Evolutionary conservation across 2,888 invertebrate species (phyloP).

Genomic region (Lepidocyrtinus sp.): DNA sequence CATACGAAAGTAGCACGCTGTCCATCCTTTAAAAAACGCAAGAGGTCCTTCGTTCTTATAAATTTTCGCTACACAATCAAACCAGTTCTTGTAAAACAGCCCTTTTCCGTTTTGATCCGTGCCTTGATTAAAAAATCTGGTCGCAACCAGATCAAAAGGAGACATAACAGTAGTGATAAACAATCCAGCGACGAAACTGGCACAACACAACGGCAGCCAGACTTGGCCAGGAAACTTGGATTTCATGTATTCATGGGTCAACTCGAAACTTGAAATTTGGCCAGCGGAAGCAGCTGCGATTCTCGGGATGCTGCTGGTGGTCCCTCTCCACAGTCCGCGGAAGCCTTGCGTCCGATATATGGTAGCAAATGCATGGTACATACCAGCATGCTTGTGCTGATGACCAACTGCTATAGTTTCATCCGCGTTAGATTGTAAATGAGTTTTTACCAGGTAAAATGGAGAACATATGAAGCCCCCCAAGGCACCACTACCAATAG

Average conservation of each 20-base stretch:
- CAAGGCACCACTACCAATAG: slow-evolving; percentile 84
- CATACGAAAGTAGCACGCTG: slow-evolving; percentile 88
- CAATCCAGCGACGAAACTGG: slow-evolving; percentile 84
- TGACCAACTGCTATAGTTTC: slow-evolving; percentile 88
- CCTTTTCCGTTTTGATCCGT: slow-evolving; percentile 77
- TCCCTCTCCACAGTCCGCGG: slow-evolving; percentile 86
- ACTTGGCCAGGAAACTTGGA: slow-evolving; percentile 75
- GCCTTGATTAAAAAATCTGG: slow-evolving; percentile 90
- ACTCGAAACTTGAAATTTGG: slow-evolving; percentile 85
- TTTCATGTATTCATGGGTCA: slow-evolving; percentile 59
- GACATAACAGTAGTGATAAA: slow-evolving; percentile 86
- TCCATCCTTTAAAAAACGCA: slow-evolving; percentile 92
- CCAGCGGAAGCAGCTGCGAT: slow-evolving; percentile 86
- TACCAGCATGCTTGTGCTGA: slow-evolving; percentile 84
- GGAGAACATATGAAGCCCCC: slow-evolving; percentile 89
- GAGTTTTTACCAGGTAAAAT: slow-evolving; percentile 90
- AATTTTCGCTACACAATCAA: slow-evolving; percentile 86
- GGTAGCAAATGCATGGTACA: slow-evolving; percentile 77
- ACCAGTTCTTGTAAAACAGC: slow-evolving; percentile 80
- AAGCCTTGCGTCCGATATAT: slow-evolving; percentile 74
- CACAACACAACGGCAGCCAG: slow-evolving; percentile 80
- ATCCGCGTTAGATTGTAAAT: slow-evolving; percentile 81
- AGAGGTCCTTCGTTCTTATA: slow-evolving; percentile 81
- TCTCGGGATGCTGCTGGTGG: slow-evolving; percentile 81
- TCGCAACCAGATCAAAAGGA: slow-evolving; percentile 91